phyloP scores from a whole-genome alignment of 2,888 invertebrate genomes.

The Choreutis nemorana region DNA sequence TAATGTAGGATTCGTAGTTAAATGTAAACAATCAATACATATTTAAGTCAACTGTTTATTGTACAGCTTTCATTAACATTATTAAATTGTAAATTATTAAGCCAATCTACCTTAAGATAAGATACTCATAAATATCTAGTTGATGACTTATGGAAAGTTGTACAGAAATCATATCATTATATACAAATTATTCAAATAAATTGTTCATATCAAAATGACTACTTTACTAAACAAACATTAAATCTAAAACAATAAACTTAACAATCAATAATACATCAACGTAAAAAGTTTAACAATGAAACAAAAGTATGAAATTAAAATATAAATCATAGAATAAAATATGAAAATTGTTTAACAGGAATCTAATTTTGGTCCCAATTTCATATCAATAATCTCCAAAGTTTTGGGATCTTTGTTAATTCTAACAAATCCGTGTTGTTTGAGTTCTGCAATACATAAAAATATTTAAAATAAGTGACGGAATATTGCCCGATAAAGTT shows the following conservation, averaged over 20 bases:
- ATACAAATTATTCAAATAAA: slow-evolving; percentile 64
- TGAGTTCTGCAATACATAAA: slow-evolving; percentile 39
- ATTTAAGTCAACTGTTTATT: slow-evolving; percentile 47
- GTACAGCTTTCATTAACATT: slow-evolving; percentile 53
- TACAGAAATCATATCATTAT: slow-evolving; percentile 66
- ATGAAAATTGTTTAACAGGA: slow-evolving; percentile 5
- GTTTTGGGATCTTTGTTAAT: slow-evolving; percentile 29
- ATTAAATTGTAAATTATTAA: slow-evolving; percentile 57
- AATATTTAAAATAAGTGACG: too few species aligned
- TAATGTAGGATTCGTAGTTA: slow-evolving; percentile 23
- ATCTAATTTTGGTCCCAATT: slow-evolving; percentile 27
- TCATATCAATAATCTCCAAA: slow-evolving; percentile 31
- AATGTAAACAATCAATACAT: slow-evolving; percentile 17
- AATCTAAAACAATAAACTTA: slow-evolving; percentile 4
- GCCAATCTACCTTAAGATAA: slow-evolving; percentile 49
- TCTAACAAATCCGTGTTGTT: slow-evolving; percentile 35
- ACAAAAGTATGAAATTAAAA: slow-evolving; percentile 4
- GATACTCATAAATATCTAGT: slow-evolving; percentile 63
- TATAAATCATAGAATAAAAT: slow-evolving; percentile 5
- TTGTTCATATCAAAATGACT: slow-evolving; percentile 49
- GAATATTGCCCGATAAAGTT: too few species aligned
- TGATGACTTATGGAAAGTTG: slow-evolving; percentile 58
- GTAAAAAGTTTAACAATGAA: slow-evolving; percentile 6
- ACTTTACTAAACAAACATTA: slow-evolving; percentile 19
- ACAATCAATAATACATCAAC: slow-evolving; percentile 1